A percentile compares a stretch with the other conserved stretches of the same genome.
phyloP scores from a whole-genome alignment of 1,140 invertebrate species.

The Bombyx mori region DNA sequence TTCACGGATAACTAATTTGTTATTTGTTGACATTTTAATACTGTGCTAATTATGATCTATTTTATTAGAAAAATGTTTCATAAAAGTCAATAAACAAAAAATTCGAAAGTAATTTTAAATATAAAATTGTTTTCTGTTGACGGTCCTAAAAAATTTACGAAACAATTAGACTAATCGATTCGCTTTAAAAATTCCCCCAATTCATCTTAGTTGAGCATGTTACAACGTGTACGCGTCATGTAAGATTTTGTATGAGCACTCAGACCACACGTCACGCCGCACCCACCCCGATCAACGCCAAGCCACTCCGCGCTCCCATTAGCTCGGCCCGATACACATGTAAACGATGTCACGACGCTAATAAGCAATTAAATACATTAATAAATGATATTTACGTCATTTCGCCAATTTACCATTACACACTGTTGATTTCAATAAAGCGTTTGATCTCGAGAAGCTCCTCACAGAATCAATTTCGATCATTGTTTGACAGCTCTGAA shows the following conservation, averaged over 20 bases:
- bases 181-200: background rate
- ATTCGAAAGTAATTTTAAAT: no score
- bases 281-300: conserved; percentile 38
- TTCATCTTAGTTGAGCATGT: background rate
- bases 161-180: no score
- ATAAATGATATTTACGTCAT: conserved; percentile 42
- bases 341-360: conserved; percentile 39
- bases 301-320: conserved; percentile 17
- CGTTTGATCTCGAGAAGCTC: conserved; percentile 48
- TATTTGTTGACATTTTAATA: no score
- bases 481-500: conserved; percentile 55
- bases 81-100: no score
- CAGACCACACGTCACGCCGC: conserved; percentile 1
- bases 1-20: no score
- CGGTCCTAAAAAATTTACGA: no score
- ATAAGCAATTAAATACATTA: conserved; percentile 57
- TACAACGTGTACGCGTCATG: conserved; percentile 3
- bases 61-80: no score
- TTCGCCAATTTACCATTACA: conserved; percentile 44
- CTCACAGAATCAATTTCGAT: conserved; percentile 40
- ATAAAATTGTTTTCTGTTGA: no score
- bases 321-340: conserved; percentile 47
- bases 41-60: no score
- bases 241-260: conserved; percentile 7
- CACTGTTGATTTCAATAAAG: conserved; percentile 35